Conservation (phyloP, 2,113 vertebrate genomes). For the Albula goreensis region DNA sequence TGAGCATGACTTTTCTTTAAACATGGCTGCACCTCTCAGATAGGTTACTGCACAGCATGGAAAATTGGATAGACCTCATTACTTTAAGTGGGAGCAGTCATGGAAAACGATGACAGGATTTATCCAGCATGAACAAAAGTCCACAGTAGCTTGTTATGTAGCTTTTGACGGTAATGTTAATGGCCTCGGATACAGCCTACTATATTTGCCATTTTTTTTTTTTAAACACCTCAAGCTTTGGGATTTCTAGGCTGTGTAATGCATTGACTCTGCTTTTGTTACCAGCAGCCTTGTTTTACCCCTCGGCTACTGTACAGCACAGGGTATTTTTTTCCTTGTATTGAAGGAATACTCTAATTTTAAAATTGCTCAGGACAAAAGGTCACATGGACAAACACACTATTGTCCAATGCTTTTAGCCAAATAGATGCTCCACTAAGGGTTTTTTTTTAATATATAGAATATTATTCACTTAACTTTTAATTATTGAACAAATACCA, state of each 20-base stretch:
- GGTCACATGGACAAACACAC: background rate
- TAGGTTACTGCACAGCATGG: background rate
- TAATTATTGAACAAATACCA: too few species aligned
- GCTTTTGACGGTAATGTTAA: background rate
- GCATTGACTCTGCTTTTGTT: background rate
- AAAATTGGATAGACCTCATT: too few species aligned
- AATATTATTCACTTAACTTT: too few species aligned
- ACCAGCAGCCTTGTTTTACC: too few species aligned
- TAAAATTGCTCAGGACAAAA: background rate
- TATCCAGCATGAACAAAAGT: background rate
- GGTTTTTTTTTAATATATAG: too few species aligned
- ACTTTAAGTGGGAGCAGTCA: background rate
- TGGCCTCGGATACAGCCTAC: background rate
- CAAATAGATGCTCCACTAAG: too few species aligned
- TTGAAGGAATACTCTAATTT: background rate
- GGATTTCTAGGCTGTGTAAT: background rate
- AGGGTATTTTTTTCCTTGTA: background rate
- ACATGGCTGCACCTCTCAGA: background rate
- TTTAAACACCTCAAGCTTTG: background rate
- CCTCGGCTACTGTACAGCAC: background rate
- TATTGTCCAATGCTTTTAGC: too few species aligned
- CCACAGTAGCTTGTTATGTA: background rate
- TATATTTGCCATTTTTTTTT: slow-evolving; percentile 1
- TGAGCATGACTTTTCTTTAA: background rate
- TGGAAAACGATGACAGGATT: background rate